phyloP scores from a whole-genome alignment of 1,140 invertebrate genomes.

The Cylas formicarius region DNA sequence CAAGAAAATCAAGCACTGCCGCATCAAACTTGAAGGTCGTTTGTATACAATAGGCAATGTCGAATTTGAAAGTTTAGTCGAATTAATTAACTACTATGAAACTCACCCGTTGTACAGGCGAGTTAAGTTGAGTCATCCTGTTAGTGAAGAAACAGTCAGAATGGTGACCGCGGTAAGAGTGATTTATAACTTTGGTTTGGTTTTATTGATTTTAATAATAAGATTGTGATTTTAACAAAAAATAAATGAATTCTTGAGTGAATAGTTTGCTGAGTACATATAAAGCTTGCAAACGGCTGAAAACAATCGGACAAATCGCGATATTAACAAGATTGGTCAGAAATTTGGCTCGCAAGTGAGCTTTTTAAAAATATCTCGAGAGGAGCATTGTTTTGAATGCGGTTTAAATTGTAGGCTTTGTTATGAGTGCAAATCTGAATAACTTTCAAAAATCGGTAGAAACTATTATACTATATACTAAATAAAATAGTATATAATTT shows the following conservation, averaged over 20 bases:
- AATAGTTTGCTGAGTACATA: constrained; percentile 4
- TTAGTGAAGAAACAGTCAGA: constrained; percentile 71
- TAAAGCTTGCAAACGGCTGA: constrained; percentile 1
- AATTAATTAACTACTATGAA: constrained; percentile 87
- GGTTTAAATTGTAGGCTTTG: too few relatives aligned
- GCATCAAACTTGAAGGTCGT: constrained; percentile 84
- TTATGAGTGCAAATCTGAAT: too few relatives aligned
- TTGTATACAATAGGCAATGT: constrained; percentile 84
- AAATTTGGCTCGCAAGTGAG: too few relatives aligned
- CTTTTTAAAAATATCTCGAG: too few relatives aligned
- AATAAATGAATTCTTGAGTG: constrained; percentile 2
- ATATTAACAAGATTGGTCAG: too few relatives aligned
- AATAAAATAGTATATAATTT: too few relatives aligned
- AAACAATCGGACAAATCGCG: too few relatives aligned
- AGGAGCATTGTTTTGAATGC: too few relatives aligned
- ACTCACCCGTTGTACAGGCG: constrained; percentile 83
- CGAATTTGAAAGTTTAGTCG: constrained; percentile 90
- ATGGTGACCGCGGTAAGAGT: constrained; percentile 58
- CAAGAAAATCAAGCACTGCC: constrained; percentile 91
- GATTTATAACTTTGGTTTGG: constrained; percentile 5
- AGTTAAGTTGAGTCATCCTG: constrained; percentile 78
- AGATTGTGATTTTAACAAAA: constrained; percentile 8
- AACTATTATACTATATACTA: too few relatives aligned
- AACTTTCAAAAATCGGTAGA: too few relatives aligned
- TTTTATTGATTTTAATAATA: constrained; percentile 1